Conservation (phyloP, 1,140 invertebrate species). For the Oedothorax gibbosus region DNA sequence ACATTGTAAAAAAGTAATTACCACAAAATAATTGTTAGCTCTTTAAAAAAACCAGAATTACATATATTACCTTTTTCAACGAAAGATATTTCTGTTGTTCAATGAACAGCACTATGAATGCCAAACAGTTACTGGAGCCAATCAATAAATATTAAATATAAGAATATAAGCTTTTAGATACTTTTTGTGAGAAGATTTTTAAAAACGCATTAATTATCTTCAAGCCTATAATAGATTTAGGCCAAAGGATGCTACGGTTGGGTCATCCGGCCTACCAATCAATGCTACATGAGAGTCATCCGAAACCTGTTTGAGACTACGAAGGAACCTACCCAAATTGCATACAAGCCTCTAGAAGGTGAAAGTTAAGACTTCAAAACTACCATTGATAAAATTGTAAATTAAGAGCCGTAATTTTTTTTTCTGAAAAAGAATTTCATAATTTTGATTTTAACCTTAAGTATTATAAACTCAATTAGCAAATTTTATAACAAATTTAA, state of each 20-base stretch:
- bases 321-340: too few relatives aligned
- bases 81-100: background rate
- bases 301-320: conserved; percentile 20
- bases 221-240: conserved; percentile 19
- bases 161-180: background rate
- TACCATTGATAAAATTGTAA: too few relatives aligned
- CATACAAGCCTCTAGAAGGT: too few relatives aligned
- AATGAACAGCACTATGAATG: background rate
- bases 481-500: too few relatives aligned
- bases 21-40: too few relatives aligned
- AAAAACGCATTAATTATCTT: conserved; percentile 45
- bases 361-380: background rate
- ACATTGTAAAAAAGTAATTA: too few relatives aligned
- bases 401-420: too few relatives aligned
- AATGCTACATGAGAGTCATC: conserved; percentile 35
- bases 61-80: too few relatives aligned
- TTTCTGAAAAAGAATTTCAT: too few relatives aligned
- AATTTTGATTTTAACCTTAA: too few relatives aligned
- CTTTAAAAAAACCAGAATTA: too few relatives aligned
- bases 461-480: too few relatives aligned
- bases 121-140: background rate
- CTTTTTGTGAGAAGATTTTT: conserved; percentile 28
- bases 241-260: conserved; percentile 20
- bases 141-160: background rate
- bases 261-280: conserved; percentile 37